Conservation (phyloP, 2,888 invertebrate species). For the Psylliodes chrysocephalus region DNA sequence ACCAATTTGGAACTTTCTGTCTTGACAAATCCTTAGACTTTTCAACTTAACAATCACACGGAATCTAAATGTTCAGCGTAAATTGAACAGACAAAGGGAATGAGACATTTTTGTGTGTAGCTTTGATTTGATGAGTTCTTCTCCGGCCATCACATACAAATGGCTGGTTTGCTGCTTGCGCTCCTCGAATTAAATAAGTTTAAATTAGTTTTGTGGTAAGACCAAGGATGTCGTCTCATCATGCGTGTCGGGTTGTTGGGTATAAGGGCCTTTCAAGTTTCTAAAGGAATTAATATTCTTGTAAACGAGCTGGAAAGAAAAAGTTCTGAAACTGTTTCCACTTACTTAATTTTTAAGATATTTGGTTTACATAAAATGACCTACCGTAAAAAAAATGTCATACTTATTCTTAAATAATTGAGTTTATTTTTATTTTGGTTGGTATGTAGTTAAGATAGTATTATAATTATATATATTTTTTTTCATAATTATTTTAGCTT, state of each 20-base stretch:
- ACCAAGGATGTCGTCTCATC: not conserved
- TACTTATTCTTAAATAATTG: too few relatives aligned
- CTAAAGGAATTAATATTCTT: not conserved
- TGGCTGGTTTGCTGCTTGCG: not conserved
- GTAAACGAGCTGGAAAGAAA: not conserved
- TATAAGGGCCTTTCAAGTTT: too few relatives aligned
- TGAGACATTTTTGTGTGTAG: not conserved
- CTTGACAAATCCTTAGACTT: not conserved
- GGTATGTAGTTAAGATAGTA: too few relatives aligned
- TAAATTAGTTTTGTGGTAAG: not conserved
- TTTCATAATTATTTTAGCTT: too few relatives aligned
- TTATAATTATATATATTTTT: too few relatives aligned
- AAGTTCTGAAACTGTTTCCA: too few relatives aligned
- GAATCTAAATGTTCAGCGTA: not conserved
- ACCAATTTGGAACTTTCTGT: not conserved
- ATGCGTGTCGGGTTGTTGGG: not conserved
- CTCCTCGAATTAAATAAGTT: not conserved
- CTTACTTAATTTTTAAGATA: too few relatives aligned
- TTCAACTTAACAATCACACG: not conserved
- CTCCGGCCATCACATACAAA: not conserved
- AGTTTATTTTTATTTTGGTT: too few relatives aligned
- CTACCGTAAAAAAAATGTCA: too few relatives aligned
- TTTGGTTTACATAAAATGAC: too few relatives aligned
- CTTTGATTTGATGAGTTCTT: constrained; percentile 2
- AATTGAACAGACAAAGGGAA: not conserved